Base-by-base conservation (phyloP, 2,113 vertebrate species). In the Nothocercus julius region DNA sequence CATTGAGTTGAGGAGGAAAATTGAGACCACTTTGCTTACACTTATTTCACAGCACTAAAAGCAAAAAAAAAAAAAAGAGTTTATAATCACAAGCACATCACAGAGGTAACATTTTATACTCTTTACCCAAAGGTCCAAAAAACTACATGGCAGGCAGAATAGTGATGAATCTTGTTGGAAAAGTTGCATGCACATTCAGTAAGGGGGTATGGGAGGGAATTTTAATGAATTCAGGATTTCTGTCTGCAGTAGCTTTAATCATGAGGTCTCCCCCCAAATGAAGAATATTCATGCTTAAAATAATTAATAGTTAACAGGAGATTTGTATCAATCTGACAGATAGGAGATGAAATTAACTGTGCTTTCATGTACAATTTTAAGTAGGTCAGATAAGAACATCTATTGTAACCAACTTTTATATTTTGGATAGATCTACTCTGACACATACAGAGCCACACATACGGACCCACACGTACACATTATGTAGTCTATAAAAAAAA, bases 341-440 rank as follows among this genome's bases (percentile, higher is more conserved):
- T 97, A 96, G 94, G 79, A 96, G 96, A 90, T 82, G 88, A 97
- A 97, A 97, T 97, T 97, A 97, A 96, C 95, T 94, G 73, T 87
- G 93, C 97, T 97, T 97, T 97, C 96, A 96, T 97, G 97, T 97
- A 96, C 67, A 70, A 85, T 95, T 89, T 89, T 95, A 97, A 97
- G 93, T 97, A 97, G 95, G 97, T 97, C 97, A 97, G 96, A 97
- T 97, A 97, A 97, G 97, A 97, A 90, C 90, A 95, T 96, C 94
- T 93, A 94, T 97, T 95, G 93, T 93, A 97, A 92, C 92, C 83
- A 97, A 96, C 94, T 97, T 95, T 95, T 97, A 96, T 95, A 96
- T 95, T 94, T 95, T n/a, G 95, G 93, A 82, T 70, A 91, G 87
- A 94, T 92, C 85, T 53, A 72, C 80, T 88, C 83, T 92, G 90